Evolutionary conservation across 37 sponge, comb jelly and placozoan genomes (phyloP), one percentile per base, ranked within the genome.

Genomic region (Diacarnus erythraeanus): DNA sequence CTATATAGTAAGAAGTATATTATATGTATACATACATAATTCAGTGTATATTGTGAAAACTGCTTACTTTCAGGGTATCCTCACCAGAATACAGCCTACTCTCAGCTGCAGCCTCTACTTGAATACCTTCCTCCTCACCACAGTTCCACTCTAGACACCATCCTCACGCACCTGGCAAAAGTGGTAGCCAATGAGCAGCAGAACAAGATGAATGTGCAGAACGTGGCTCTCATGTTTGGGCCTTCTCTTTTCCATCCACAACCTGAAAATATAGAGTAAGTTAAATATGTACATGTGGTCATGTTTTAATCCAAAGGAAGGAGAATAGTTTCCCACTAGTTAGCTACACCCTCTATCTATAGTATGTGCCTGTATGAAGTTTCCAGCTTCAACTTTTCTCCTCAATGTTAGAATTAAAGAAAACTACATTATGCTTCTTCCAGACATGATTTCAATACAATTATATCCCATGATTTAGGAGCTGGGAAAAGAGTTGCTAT

Each of bases 151-250:
- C 74, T 93, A 64, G 73, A 86, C 23, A 64, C 63, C 18, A 30
- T 93, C 3, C 39, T 93, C 70, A 33, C 54, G 2, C 94, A 93
- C 47, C 81, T 93, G 2, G 64, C 64, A 47, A 90, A 83, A 38
- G 88, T 94, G 20, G 78, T 66, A 3, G 27, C 34, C 33, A 38
- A 81, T n/a, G 78, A 77, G 65, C 44, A 26, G 21, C 43, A 75
- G n/a, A 94, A 90, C 81, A 94, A 80, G 85, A 94, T 94, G 94
- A 34, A 61, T 17, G 8, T 65, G 20, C 80, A 84, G 8, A 94
- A 94, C 80, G 63, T 94, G 22, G 84, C 91, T 29, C 79, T 94
- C 3, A 47, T 94, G 12, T 94, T 94, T 77, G 94, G 94, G 3
- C 91, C 91, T 12, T 78, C 91, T 31, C 77, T 94, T 34, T 41